These are phyloP conservation scores for Acanthacorydalis orientalis DNA, from an alignment of 2,888 invertebrate genomes.

Conservation along the genomic window DNA sequence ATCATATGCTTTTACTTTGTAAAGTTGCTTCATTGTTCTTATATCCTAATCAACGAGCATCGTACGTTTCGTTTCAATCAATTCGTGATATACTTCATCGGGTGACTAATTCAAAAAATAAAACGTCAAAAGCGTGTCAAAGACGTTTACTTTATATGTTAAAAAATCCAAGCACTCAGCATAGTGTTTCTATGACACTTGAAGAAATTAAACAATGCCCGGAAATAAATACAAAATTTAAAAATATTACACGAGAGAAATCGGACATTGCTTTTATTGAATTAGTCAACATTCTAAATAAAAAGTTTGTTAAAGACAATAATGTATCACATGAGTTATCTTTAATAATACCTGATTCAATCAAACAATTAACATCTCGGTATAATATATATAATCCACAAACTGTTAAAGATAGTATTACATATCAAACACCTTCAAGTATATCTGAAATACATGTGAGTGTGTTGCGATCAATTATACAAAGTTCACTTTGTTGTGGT, in stretches of 20 bases:
- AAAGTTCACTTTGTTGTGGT: conserved; percentile 44
- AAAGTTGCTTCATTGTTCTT: conserved; percentile 43
- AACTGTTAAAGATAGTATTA: conserved; percentile 5
- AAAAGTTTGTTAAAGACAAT: background rate
- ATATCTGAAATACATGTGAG: conserved; percentile 32
- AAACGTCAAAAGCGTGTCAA: conserved; percentile 50
- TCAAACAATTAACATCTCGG: conserved; percentile 19
- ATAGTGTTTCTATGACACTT: conserved; percentile 40
- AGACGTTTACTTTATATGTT: conserved; percentile 44
- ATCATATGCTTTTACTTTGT: conserved; percentile 47
- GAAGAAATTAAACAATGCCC: conserved; percentile 42
- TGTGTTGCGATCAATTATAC: conserved; percentile 39
- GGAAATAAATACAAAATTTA: conserved; percentile 28
- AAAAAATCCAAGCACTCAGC: conserved; percentile 34
- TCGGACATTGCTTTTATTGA: conserved; percentile 16
- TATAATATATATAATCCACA: conserved; percentile 10
- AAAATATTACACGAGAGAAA: background rate
- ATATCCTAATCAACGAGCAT: conserved; percentile 19
- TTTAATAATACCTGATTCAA: conserved; percentile 19
- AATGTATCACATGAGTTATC: background rate
- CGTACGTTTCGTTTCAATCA: conserved; percentile 7
- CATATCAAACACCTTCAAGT: conserved; percentile 23
- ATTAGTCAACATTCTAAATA: conserved; percentile 13
- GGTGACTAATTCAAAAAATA: conserved; percentile 35
- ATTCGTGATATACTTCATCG: conserved; percentile 39